Evolutionary conservation across 2,888 invertebrate species (phyloP).

Genomic region (Melinopterus prodromus): DNA sequence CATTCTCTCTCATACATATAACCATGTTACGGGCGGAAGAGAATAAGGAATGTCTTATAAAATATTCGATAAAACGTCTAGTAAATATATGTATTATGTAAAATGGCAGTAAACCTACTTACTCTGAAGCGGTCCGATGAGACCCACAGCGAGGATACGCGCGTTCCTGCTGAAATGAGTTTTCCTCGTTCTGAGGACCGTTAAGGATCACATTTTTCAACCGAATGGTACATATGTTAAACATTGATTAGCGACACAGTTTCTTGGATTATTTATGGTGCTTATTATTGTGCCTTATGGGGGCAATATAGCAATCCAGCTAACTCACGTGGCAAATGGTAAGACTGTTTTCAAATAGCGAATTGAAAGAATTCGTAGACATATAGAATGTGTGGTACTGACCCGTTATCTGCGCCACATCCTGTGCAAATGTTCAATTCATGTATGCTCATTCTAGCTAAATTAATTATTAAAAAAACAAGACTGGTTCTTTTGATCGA

Average conservation of each 20-base stretch:
- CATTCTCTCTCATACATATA: background rate
- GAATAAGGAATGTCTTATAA: conserved; percentile 4
- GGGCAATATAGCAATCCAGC: too few species aligned
- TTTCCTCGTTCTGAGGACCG: background rate
- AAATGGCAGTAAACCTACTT: background rate
- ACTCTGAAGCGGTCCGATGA: background rate
- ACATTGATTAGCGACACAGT: background rate
- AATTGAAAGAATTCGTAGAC: too few species aligned
- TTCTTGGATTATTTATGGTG: too few species aligned
- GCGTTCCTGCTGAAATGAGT: background rate
- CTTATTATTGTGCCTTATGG: too few species aligned
- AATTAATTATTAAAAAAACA: too few species aligned
- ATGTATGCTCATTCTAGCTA: too few species aligned
- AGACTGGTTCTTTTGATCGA: too few species aligned
- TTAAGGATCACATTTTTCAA: background rate
- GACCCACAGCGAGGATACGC: background rate
- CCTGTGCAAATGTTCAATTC: too few species aligned
- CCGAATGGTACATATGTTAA: background rate
- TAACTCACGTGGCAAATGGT: too few species aligned
- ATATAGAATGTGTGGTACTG: too few species aligned
- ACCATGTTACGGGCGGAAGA: background rate
- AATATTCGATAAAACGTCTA: conserved; percentile 4
- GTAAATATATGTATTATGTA: conserved; percentile 4
- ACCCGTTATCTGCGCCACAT: too few species aligned
- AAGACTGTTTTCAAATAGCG: too few species aligned